Percentiles rank a stretch among this genome's conserved stretches.
Evolutionary conservation across 2,113 vertebrate species (phyloP).

Genomic region (Pycnonotus jocosus): DNA sequence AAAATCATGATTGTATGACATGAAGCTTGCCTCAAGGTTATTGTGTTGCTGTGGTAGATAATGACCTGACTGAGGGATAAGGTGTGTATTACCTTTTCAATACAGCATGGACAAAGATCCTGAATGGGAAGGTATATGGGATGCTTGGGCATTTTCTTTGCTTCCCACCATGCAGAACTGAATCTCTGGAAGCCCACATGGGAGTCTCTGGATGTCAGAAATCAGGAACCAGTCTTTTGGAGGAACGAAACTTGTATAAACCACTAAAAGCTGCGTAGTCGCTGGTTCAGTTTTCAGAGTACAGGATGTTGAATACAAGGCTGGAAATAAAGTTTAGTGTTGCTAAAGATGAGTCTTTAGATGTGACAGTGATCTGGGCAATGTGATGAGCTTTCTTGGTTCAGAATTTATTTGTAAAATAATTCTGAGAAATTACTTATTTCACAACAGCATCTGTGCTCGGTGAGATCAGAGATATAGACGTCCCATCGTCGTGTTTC

Average conservation of each 20-base stretch:
- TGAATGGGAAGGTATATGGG: background rate
- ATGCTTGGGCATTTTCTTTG: background rate
- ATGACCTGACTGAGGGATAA: background rate
- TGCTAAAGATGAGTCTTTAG: background rate
- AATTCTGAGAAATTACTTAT: background rate
- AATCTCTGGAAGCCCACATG: background rate
- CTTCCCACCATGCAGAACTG: background rate
- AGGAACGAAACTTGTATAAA: background rate
- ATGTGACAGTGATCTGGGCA: background rate
- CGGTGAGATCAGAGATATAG: background rate
- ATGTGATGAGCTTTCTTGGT: background rate
- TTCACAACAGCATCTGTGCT: background rate
- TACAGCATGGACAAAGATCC: background rate
- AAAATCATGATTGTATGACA: background rate
- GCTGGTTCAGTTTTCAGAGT: background rate
- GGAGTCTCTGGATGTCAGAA: background rate
- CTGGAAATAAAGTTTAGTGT: background rate
- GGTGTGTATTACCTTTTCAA: background rate
- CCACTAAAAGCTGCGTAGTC: background rate
- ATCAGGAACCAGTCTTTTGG: background rate
- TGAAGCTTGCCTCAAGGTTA: background rate
- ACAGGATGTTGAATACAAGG: background rate
- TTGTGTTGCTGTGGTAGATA: background rate
- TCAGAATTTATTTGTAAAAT: background rate
- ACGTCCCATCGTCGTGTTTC: background rate